Percentiles rank a stretch among this genome's conserved stretches.
phyloP scores from a whole-genome alignment of 2,888 invertebrate species.

The Platypus cylindrus region DNA sequence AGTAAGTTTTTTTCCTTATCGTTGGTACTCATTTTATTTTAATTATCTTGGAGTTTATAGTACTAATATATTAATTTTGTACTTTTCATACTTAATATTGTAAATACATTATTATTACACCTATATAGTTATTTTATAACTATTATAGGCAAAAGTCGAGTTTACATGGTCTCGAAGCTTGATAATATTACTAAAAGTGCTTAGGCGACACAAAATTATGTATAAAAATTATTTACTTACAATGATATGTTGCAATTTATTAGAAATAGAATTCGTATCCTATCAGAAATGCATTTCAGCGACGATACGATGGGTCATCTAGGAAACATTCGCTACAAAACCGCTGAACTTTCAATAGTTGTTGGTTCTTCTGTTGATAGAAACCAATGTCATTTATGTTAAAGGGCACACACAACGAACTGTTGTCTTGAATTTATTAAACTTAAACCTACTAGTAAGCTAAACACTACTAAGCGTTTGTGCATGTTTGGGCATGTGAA shows the following conservation, averaged over 20 bases:
- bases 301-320: not conserved
- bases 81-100: too few relatives aligned
- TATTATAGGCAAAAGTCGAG: too few relatives aligned
- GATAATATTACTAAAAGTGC: slow-evolving; percentile 7
- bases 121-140: too few relatives aligned
- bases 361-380: not conserved
- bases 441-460: slow-evolving; percentile 3
- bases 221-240: slow-evolving; percentile 2
- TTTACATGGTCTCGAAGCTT: too few relatives aligned
- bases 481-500: slow-evolving; percentile 8
- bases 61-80: too few relatives aligned
- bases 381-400: slow-evolving; percentile 5
- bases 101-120: too few relatives aligned
- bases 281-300: slow-evolving; percentile 5
- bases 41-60: too few relatives aligned
- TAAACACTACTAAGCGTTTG: slow-evolving; percentile 7
- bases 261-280: slow-evolving; percentile 7
- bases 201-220: slow-evolving; percentile 4
- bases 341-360: too few relatives aligned
- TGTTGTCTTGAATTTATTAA: slow-evolving; percentile 7
- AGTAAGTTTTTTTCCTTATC: too few relatives aligned
- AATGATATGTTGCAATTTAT: slow-evolving; percentile 7
- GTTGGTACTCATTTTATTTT: too few relatives aligned
- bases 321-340: slow-evolving; percentile 3
- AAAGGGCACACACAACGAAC: slow-evolving; percentile 7